A percentile compares a stretch with the other conserved stretches of the same genome.
These are phyloP conservation scores for Drosophila paucipuncta DNA, from an alignment of 2,888 invertebrate species.

Conservation along the genomic window DNA sequence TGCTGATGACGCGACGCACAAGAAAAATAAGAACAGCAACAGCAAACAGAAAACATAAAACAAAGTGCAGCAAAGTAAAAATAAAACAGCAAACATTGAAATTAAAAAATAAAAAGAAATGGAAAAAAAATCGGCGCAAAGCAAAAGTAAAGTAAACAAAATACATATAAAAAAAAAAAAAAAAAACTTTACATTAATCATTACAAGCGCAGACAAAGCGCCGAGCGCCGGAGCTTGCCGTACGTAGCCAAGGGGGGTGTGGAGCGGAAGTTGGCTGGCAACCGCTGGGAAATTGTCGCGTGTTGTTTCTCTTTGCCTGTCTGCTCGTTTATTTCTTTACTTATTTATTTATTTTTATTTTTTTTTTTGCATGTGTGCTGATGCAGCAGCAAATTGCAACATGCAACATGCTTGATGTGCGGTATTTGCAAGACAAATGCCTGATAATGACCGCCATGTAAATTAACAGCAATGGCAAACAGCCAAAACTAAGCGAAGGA, in stretches of 20 bases:
- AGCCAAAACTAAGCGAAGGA: constrained; percentile 22
- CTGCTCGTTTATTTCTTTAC: constrained; percentile 1
- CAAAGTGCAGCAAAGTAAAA: constrained; percentile 19
- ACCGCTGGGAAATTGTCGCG: constrained; percentile 67
- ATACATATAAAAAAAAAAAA: constrained; percentile 15
- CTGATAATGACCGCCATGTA: constrained; percentile 68
- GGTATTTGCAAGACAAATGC: constrained; percentile 56
- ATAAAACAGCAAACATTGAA: constrained; percentile 42
- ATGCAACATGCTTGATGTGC: constrained; percentile 51
- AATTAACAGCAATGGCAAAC: constrained; percentile 37
- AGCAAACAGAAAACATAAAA: constrained; percentile 29
- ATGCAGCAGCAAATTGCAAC: constrained; percentile 42
- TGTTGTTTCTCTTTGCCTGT: constrained; percentile 37
- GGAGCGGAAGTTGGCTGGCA: constrained; percentile 1
- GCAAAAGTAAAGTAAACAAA: constrained; percentile 20
- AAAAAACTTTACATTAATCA: constrained; percentile 76
- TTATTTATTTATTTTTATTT: constrained; percentile 3
- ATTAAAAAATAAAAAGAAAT: constrained; percentile 50
- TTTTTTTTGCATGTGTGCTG: constrained; percentile 30
- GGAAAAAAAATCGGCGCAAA: constrained; percentile 8
- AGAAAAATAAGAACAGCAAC: constrained; percentile 20
- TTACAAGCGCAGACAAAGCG: constrained; percentile 67
- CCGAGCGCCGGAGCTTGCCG: constrained; percentile 1
- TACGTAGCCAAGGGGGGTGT: not conserved
- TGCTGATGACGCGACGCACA: constrained; percentile 66